phyloP scores from a whole-genome alignment of 2,113 vertebrate species.

The Petaurus breviceps region DNA sequence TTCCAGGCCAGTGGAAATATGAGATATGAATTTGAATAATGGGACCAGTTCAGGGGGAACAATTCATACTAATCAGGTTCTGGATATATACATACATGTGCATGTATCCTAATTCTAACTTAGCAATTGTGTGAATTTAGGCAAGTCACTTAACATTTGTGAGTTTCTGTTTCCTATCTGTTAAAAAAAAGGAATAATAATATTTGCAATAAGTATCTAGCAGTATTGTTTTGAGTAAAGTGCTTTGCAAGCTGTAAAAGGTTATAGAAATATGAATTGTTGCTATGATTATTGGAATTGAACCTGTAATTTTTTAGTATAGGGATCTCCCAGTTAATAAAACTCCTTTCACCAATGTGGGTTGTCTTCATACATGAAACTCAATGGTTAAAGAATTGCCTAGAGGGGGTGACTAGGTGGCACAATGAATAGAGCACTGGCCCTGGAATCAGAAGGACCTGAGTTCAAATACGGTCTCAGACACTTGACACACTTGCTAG shows the following conservation, averaged over 20 bases:
- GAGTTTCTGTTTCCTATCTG: background rate
- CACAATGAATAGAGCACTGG: too few relatives aligned
- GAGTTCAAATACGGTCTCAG: too few relatives aligned
- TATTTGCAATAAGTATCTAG: background rate
- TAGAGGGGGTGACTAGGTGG: background rate
- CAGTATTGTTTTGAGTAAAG: background rate
- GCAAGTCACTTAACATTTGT: background rate
- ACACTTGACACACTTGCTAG: too few relatives aligned
- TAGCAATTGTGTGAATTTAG: background rate
- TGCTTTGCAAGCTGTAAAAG: background rate
- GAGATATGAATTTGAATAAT: background rate
- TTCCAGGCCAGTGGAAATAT: background rate
- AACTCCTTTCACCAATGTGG: background rate
- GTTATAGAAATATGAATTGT: background rate
- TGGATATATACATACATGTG: background rate
- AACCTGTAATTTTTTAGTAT: background rate
- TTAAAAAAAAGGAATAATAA: background rate
- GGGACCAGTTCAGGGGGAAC: background rate
- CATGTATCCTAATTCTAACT: background rate
- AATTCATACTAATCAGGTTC: background rate
- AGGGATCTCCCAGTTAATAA: background rate
- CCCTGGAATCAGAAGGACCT: too few relatives aligned
- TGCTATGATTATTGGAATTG: background rate
- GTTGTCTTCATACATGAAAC: background rate
- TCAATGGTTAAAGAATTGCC: background rate